Percentiles rank a stretch among this genome's conserved stretches.
These are phyloP conservation scores for Drosophila simulans DNA, from an alignment of 1,140 invertebrate species.

Conservation along the genomic window DNA sequence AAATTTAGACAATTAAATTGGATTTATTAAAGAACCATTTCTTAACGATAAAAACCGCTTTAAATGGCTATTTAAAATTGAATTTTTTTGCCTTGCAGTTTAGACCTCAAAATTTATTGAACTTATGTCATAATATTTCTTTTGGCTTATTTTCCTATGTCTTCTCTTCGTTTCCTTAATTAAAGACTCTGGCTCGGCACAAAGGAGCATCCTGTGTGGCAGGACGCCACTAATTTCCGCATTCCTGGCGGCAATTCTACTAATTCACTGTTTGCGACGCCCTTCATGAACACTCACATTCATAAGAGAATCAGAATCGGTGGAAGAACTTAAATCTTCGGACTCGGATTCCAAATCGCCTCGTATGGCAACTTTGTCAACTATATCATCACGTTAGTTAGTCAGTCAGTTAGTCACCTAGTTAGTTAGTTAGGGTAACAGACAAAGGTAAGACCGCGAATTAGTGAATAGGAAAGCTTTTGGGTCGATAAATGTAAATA, in stretches of 20 bases:
- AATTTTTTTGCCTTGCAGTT: no score
- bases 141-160: slow-evolving; percentile 8
- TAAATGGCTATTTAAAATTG: no score
- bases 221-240: slow-evolving; percentile 60
- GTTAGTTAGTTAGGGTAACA: slow-evolving; percentile 75
- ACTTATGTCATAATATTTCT: slow-evolving; percentile 7
- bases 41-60: neutral
- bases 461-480: slow-evolving; percentile 34
- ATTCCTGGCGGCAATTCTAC: slow-evolving; percentile 50
- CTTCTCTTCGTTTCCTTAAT: neutral
- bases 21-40: no score
- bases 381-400: slow-evolving; percentile 79
- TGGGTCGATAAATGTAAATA: slow-evolving; percentile 35
- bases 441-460: slow-evolving; percentile 34
- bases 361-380: slow-evolving; percentile 51
- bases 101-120: neutral
- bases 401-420: slow-evolving; percentile 74
- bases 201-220: slow-evolving; percentile 31
- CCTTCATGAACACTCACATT: slow-evolving; percentile 61
- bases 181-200: slow-evolving; percentile 40
- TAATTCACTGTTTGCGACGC: slow-evolving; percentile 37
- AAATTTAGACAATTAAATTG: no score
- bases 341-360: slow-evolving; percentile 21
- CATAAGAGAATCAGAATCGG: slow-evolving; percentile 3
- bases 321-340: neutral